These are phyloP conservation scores for Pristionchus maxplancki DNA, from an alignment of 2,888 invertebrate species.

Conservation along the genomic window DNA sequence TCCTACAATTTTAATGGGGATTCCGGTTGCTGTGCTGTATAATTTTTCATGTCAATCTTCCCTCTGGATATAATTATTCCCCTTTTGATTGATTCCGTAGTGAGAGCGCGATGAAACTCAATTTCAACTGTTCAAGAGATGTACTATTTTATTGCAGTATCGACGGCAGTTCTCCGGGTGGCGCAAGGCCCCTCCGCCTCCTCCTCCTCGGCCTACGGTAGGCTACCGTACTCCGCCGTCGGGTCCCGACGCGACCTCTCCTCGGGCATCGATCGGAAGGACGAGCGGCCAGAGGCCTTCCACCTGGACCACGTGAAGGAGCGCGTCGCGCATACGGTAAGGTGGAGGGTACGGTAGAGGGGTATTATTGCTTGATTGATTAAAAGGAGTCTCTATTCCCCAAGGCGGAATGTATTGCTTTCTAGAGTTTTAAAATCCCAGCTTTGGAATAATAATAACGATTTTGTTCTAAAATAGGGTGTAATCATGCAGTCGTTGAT, in stretches of 20 bases:
- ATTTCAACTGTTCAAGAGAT: too few species aligned
- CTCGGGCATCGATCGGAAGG: slow-evolving; percentile 53
- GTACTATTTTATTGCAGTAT: too few species aligned
- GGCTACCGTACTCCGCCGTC: not conserved
- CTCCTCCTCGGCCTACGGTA: not conserved
- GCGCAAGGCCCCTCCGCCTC: not conserved
- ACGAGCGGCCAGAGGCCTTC: slow-evolving; percentile 70
- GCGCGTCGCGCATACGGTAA: slow-evolving; percentile 68
- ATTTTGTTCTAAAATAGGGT: not conserved
- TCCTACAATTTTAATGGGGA: too few species aligned
- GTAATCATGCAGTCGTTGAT: not conserved
- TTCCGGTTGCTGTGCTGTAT: too few species aligned
- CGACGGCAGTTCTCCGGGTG: not conserved
- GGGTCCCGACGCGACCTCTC: not conserved
- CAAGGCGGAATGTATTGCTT: too few species aligned
- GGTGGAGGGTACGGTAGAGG: not conserved
- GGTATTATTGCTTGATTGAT: not conserved
- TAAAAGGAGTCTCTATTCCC: too few species aligned
- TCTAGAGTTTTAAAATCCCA: too few species aligned
- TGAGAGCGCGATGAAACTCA: too few species aligned
- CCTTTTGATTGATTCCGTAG: too few species aligned
- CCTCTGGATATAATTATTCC: too few species aligned
- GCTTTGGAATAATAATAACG: not conserved
- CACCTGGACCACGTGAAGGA: slow-evolving; percentile 73
- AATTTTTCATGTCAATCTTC: too few species aligned